Evolutionary conservation across 2,113 vertebrate species (phyloP), one percentile per base, ranked within the genome.

Genomic region (Neomonachus schauinslandi): DNA sequence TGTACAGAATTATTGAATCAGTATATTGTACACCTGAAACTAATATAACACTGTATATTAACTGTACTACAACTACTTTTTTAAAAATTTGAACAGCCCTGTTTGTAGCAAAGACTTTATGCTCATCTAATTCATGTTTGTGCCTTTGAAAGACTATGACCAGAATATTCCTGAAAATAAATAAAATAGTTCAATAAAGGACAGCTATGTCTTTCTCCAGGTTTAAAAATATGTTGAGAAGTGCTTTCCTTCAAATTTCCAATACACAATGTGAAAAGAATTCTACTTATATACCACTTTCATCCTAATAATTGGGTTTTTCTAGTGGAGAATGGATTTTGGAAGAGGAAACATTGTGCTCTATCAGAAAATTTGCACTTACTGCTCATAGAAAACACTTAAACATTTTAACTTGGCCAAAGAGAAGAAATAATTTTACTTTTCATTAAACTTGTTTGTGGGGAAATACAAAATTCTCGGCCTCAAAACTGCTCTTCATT

Each of bases 401-500:
- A 96, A 88, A 89, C 7, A 82, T 92, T 96, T 94, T 83, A 91
- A 98, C 79, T 88, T 86, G 24, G 94, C 76, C 88, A 94, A 92
- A 86, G 39, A 77, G 19, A 92, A 49, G n/a, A 97, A 95, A 97
- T 97, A 42, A 97, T 97, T 97, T 95, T 94, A 96, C 96, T 97
- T 97, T 98, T 88, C 84, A 98, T 98, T 97, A 98, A 88, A 80
- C 67, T 94, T 96, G 69, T 97, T 98, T 96, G 84, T 95, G 26
- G 65, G 55, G 74, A 97, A 96, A 97, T 63, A 97, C 71, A 76
- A 97, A 97, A 98, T 74, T 96, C 83, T 91, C 97, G 94, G 97
- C 92, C 92, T 97, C 67, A 92, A 97, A 98, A 93, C 49, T 85
- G 92, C 89, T 97, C 96, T 97, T 91, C 96, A 94, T 98, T 97